phyloP scores from a whole-genome alignment of 1,140 invertebrate species.

The Danaus melanippus region DNA sequence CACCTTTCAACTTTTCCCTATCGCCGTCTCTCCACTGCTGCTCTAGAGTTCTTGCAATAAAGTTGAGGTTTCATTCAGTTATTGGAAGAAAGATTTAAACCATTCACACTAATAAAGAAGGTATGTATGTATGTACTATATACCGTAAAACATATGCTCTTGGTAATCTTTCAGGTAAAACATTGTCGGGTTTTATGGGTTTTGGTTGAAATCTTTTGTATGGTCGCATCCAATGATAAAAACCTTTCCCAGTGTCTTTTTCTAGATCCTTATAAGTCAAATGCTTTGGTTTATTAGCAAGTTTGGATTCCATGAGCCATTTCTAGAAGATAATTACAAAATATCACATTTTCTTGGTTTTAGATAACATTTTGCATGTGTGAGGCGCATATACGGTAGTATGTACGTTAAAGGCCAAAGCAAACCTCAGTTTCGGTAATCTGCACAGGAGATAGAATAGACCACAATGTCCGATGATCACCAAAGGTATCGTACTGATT shows the following conservation, averaged over 20 bases:
- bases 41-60: slow-evolving; percentile 41
- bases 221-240: slow-evolving; percentile 66
- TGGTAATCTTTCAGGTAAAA: slow-evolving; percentile 39
- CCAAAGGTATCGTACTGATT: slow-evolving; percentile 53
- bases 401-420: not conserved
- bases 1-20: slow-evolving; percentile 41
- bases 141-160: slow-evolving; percentile 51
- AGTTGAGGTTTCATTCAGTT: not conserved
- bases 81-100: not conserved
- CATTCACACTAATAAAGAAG: not conserved
- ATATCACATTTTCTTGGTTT: no score
- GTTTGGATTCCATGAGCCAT: slow-evolving; percentile 58
- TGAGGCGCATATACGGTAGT: no score
- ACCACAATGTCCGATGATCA: slow-evolving; percentile 45
- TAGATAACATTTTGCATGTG: no score
- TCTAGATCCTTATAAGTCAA: slow-evolving; percentile 52
- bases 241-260: slow-evolving; percentile 50
- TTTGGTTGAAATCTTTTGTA: slow-evolving; percentile 44
- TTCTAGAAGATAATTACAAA: slow-evolving; percentile 33
- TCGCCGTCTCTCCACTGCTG: slow-evolving; percentile 41
- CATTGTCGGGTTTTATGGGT: slow-evolving; percentile 36
- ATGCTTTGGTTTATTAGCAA: slow-evolving; percentile 42
- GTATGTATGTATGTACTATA: slow-evolving; percentile 19
- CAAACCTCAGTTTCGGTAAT: slow-evolving; percentile 48
- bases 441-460: slow-evolving; percentile 45